Evolutionary conservation across 2,797 vertebrate genomes (phyloP).

Genomic region (Hypotaenidia okinawae): DNA sequence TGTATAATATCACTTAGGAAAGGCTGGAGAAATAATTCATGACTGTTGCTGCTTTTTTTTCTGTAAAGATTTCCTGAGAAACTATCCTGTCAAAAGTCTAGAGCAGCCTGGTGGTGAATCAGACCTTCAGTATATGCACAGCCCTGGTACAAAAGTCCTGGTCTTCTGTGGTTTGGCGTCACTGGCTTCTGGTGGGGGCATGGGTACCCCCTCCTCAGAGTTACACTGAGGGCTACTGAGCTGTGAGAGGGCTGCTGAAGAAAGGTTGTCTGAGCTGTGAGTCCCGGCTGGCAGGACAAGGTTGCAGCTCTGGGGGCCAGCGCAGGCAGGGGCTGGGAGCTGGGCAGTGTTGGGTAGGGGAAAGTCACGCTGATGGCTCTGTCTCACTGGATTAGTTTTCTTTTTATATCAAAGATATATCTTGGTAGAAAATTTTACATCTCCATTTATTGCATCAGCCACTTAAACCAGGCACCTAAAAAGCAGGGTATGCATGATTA

Average conservation of each 20-base stretch:
- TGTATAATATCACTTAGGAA: neutral
- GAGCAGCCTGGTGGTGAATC: neutral
- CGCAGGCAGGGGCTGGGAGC: neutral
- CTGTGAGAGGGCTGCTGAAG: neutral
- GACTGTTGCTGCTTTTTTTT: neutral
- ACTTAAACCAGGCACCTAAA: neutral
- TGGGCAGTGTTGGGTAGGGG: neutral
- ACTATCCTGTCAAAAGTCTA: neutral
- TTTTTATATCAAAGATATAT: neutral
- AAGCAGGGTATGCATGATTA: rapidly evolving
- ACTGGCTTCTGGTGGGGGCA: neutral
- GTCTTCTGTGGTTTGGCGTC: neutral
- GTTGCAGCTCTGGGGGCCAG: neutral
- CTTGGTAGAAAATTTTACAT: neutral
- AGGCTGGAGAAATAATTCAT: neutral
- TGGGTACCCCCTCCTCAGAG: neutral
- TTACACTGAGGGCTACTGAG: neutral
- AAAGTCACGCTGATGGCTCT: neutral
- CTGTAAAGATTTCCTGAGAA: neutral
- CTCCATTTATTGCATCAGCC: neutral
- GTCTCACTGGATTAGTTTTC: neutral
- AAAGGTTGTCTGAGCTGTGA: neutral
- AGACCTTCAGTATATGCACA: neutral
- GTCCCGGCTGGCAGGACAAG: rapidly evolving
- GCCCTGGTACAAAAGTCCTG: neutral